These are phyloP conservation scores for Naja naja DNA, from an alignment of 2,113 vertebrate species.

Conservation along the genomic window DNA sequence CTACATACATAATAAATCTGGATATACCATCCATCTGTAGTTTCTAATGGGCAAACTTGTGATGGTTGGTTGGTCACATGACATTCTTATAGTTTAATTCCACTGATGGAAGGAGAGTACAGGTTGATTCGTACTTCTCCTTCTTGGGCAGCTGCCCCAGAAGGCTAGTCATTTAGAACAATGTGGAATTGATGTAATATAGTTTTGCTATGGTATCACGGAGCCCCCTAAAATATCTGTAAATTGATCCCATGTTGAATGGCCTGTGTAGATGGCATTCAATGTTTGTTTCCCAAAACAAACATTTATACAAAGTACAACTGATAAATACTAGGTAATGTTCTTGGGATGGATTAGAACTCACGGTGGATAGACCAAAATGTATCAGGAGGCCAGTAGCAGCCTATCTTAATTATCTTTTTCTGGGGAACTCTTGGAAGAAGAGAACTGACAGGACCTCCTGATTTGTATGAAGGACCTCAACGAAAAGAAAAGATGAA, in stretches of 20 bases:
- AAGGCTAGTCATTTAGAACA: not conserved
- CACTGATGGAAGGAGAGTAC: not conserved
- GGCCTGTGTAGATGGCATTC: not conserved
- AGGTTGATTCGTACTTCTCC: not conserved
- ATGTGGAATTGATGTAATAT: not conserved
- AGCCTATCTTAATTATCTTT: not conserved
- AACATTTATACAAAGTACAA: not conserved
- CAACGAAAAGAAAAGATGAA: not conserved
- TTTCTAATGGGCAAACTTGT: not conserved
- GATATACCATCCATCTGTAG: not conserved
- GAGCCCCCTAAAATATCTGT: too few relatives aligned
- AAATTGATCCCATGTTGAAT: not conserved
- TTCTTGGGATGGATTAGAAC: not conserved
- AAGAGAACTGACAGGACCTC: not conserved
- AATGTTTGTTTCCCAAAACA: not conserved
- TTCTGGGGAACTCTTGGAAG: not conserved
- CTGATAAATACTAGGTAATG: not conserved
- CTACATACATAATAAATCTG: not conserved
- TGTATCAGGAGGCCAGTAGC: not conserved
- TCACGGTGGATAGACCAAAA: not conserved
- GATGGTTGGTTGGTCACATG: not conserved
- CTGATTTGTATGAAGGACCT: not conserved
- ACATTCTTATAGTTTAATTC: not conserved
- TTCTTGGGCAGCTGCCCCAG: not conserved
- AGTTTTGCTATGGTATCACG: not conserved